Evolutionary conservation across 2,113 vertebrate species (phyloP).

Genomic region (Willisornis vidua): DNA sequence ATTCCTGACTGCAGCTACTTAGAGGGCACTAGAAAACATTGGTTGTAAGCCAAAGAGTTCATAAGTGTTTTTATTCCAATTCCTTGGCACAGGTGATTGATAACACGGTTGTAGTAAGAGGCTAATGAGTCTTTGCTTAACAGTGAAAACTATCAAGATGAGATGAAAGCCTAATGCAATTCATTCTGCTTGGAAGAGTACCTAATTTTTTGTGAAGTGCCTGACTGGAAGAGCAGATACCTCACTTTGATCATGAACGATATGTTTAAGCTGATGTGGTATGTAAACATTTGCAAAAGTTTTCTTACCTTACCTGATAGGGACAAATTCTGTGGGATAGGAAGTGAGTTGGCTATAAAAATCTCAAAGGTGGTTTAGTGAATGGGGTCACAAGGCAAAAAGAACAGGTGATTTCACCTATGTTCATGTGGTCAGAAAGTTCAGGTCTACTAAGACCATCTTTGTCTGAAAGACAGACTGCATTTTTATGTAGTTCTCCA

Average conservation of each 20-base stretch:
- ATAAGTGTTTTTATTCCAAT: constrained; percentile 6
- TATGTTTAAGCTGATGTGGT: neutral
- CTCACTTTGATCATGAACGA: neutral
- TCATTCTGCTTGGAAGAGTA: neutral
- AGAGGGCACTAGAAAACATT: neutral
- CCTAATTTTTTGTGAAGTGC: neutral
- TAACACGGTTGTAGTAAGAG: neutral
- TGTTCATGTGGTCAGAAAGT: neutral
- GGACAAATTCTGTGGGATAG: neutral
- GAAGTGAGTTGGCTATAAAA: neutral
- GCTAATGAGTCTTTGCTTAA: constrained; percentile 45
- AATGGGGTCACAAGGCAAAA: neutral
- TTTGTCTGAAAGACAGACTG: neutral
- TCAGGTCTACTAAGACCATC: neutral
- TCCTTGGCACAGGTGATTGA: constrained; percentile 29
- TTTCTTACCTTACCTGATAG: neutral
- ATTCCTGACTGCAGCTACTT: neutral
- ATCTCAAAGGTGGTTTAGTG: neutral
- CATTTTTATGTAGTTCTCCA: neutral
- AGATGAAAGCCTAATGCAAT: constrained; percentile 32
- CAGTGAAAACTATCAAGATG: constrained; percentile 40
- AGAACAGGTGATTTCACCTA: neutral
- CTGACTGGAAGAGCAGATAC: neutral
- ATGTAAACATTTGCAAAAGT: neutral
- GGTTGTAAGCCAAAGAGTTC: neutral